Conservation (phyloP, 2,888 invertebrate species). For the Lypha dubia region DNA sequence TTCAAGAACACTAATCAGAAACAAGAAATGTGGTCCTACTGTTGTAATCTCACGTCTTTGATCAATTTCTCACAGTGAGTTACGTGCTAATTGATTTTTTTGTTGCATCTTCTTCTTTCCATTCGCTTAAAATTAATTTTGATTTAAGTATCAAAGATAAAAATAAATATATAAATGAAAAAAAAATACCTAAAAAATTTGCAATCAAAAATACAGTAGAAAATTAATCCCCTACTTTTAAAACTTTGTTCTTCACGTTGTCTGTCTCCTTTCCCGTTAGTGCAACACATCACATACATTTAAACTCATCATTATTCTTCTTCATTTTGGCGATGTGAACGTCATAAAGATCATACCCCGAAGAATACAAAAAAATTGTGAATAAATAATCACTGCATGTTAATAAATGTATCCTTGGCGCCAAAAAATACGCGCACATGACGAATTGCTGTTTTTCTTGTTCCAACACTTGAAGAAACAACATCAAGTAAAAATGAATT, state of each 20-base stretch:
- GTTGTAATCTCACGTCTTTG: conserved; percentile 61
- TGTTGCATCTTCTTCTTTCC: conserved; percentile 25
- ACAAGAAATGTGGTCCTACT: conserved; percentile 3
- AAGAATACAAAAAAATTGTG: conserved; percentile 33
- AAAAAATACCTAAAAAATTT: conserved; percentile 30
- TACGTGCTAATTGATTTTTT: conserved; percentile 62
- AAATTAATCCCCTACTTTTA: conserved; percentile 40
- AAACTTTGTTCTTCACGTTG: conserved; percentile 39
- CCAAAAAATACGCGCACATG: conserved; percentile 70
- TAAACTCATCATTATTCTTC: conserved; percentile 44
- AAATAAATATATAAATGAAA: not conserved
- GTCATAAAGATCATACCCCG: conserved; percentile 39
- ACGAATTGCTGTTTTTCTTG: conserved; percentile 61
- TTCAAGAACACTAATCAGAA: not conserved
- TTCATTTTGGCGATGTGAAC: conserved; percentile 37
- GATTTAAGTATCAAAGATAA: conserved; percentile 32
- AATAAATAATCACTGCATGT: conserved; percentile 26
- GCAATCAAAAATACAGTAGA: conserved; percentile 43
- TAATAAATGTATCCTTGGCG: conserved; percentile 66
- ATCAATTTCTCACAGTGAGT: conserved; percentile 69
- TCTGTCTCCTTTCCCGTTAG: conserved; percentile 57
- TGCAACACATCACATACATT: conserved; percentile 21
- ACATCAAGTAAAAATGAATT: conserved; percentile 31
- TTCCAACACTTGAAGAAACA: conserved; percentile 13
- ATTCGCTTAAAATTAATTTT: conserved; percentile 39